phyloP scores from a whole-genome alignment of 2,888 invertebrate genomes.

The Junonia oenone region DNA sequence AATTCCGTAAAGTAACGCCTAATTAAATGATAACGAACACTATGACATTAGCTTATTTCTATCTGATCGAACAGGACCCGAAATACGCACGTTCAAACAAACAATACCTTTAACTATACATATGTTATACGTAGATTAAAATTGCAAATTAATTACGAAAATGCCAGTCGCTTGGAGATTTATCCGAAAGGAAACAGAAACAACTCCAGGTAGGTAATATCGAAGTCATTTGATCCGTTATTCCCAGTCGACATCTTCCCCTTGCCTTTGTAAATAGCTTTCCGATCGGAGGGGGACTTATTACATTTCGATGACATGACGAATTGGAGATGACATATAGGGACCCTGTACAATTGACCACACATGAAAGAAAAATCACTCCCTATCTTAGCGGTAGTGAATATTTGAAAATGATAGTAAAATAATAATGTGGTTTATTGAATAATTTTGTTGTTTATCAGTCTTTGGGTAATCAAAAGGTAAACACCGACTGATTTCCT shows the following conservation, averaged over 20 bases:
- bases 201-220: conserved; percentile 36
- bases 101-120: too few species aligned
- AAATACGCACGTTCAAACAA: too few species aligned
- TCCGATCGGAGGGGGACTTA: conserved; percentile 64
- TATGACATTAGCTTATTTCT: too few species aligned
- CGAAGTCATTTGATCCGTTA: conserved; percentile 43
- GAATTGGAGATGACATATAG: conserved; percentile 61
- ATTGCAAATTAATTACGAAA: background rate
- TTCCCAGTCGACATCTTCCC: conserved; percentile 47
- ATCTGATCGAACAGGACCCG: too few species aligned
- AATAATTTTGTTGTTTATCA: too few species aligned
- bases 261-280: conserved; percentile 68
- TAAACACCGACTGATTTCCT: too few species aligned
- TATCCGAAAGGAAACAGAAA: conserved; percentile 28
- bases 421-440: too few species aligned
- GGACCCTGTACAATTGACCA: conserved; percentile 49
- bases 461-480: too few species aligned
- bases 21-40: too few species aligned
- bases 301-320: conserved; percentile 76
- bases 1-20: too few species aligned
- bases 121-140: background rate
- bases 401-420: background rate
- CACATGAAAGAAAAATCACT: conserved; percentile 17
- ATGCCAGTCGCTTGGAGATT: conserved; percentile 3
- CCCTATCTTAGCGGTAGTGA: background rate